phyloP scores from a whole-genome alignment of 2,888 invertebrate genomes.

The Phorcus lineatus region DNA sequence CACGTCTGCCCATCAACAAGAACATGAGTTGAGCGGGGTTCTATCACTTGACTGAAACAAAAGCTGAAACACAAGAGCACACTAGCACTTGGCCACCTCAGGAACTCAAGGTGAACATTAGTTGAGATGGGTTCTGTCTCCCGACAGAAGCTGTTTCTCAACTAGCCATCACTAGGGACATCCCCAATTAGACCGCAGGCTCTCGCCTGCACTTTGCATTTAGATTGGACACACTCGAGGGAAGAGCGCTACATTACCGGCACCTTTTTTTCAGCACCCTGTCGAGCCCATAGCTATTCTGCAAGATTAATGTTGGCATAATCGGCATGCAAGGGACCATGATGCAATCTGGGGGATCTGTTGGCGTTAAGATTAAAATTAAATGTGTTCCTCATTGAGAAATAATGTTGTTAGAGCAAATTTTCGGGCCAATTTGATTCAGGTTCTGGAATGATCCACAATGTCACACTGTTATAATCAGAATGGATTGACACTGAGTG shows the following conservation, averaged over 20 bases:
- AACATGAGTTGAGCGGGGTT: too few species aligned
- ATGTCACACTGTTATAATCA: too few species aligned
- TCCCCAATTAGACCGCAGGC: neutral
- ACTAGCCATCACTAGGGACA: neutral
- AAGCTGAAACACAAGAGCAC: too few species aligned
- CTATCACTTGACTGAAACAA: too few species aligned
- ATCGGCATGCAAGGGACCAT: slow-evolving; percentile 13
- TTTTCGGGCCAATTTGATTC: neutral
- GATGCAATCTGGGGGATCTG: neutral
- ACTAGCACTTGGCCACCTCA: too few species aligned
- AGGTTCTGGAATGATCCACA: neutral
- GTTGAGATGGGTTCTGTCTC: neutral
- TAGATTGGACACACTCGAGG: neutral
- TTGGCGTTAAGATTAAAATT: neutral
- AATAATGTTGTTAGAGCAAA: slow-evolving; percentile 7
- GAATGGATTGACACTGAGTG: too few species aligned
- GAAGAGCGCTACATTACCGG: neutral
- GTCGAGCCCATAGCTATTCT: neutral
- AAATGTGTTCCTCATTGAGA: slow-evolving; percentile 2
- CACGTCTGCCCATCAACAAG: too few species aligned
- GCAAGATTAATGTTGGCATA: neutral
- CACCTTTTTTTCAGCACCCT: neutral
- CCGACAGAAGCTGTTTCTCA: neutral
- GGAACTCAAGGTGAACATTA: neutral
- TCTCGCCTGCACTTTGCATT: slow-evolving; percentile 2